Evolutionary conservation across 2,888 invertebrate genomes (phyloP), one percentile per base, ranked within the genome.

Genomic region (Ellobium chinense): DNA sequence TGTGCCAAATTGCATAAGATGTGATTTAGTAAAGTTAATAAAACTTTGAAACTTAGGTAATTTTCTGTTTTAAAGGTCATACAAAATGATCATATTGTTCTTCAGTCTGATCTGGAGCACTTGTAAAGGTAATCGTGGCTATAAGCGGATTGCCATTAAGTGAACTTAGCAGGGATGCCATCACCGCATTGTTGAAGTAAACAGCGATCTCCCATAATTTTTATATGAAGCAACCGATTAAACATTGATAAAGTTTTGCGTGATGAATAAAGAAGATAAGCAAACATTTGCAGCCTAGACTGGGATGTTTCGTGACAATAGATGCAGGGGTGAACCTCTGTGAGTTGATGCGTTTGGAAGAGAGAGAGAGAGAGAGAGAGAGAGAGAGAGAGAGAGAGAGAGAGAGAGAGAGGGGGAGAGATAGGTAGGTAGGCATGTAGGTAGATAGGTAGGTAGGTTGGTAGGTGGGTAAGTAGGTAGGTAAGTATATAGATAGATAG

Each of bases 211-310:
- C 46, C 46, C 46, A 12, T 18, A 18, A 46, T 46, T 46, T 46
- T 46, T 18, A 46, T 46, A 46, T 46, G 46, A 46, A 46, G 46
- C 46, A 18, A 46, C 36, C 66, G 66, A 66, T n/a, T 36, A 66
- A 66, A 66, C 34, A 34, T n/a, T n/a, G 18, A 66, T 66, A 66
- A 21, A 37, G 36, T 18, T 34, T 12, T 66, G 36, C 34, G 24
- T 66, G 34, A 66, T 66, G 36, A 66, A 66, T 66, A 66, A 66
- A 31, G 36, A 66, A 36, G 66, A 37, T 34, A 66, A n/a, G 36
- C 66, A 36, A 66, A 66, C 37, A 66, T n/a, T 18, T n/a, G n/a
- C n/a, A n/a, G n/a, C n/a, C n/a, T n/a, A n/a, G n/a, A n/a, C n/a
- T n/a, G n/a, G n/a, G n/a, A n/a, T n/a, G n/a, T n/a, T n/a, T n/a